These are phyloP conservation scores for Eilema sororculum DNA, from an alignment of 2,888 invertebrate species.

Conservation along the genomic window DNA sequence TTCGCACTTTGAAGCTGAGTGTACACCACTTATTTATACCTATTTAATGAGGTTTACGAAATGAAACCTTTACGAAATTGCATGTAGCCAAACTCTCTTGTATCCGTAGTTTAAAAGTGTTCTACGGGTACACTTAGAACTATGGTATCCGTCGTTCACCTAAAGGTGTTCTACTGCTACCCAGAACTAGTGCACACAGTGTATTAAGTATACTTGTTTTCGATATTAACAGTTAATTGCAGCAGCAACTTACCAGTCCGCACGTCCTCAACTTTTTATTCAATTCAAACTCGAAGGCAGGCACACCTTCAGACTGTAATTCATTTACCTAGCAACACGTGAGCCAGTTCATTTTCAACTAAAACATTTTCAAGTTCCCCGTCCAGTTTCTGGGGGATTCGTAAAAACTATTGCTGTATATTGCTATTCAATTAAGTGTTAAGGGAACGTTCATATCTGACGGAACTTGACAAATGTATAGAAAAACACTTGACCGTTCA, in stretches of 20 bases:
- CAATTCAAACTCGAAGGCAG: slow-evolving; percentile 41
- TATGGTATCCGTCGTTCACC: no score
- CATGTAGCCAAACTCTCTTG: no score
- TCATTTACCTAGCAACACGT: slow-evolving; percentile 49
- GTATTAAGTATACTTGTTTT: not conserved
- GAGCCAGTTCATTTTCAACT: slow-evolving; percentile 42
- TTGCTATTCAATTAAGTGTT: slow-evolving; percentile 22
- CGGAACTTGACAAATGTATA: no score
- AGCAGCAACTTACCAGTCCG: slow-evolving; percentile 18
- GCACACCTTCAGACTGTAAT: slow-evolving; percentile 44
- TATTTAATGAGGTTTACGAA: no score
- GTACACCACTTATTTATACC: no score
- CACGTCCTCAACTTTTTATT: slow-evolving; percentile 46
- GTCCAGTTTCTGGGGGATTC: slow-evolving; percentile 1
- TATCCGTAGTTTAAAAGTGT: no score
- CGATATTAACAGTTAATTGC: slow-evolving; percentile 18
- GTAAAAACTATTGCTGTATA: slow-evolving; percentile 39
- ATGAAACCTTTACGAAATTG: no score
- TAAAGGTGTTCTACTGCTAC: no score
- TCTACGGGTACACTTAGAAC: no score
- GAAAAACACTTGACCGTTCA: no score
- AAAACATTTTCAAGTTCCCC: slow-evolving; percentile 43
- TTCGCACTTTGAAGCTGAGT: no score
- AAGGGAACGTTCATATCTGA: no score
- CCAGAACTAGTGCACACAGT: not conserved